Evolutionary conservation across 2,113 vertebrate species (phyloP).

Genomic region (Martes martes): DNA sequence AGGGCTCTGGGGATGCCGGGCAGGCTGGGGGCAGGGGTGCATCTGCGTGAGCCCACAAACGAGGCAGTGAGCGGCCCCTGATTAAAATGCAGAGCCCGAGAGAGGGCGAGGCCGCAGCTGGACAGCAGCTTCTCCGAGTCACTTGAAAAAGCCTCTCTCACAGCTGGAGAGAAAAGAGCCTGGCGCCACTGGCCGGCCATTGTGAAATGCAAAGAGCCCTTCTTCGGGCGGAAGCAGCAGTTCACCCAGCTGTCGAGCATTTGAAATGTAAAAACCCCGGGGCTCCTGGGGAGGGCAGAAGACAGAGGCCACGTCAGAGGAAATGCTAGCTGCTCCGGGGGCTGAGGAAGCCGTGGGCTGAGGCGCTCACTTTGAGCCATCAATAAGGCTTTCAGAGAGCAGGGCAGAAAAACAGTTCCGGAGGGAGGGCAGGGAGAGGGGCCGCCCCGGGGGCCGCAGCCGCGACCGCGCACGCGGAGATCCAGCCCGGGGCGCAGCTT

Average conservation of each 20-base stretch:
- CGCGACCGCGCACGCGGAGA: neutral
- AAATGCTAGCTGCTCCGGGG: conserved; percentile 75
- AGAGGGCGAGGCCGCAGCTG: conserved; percentile 83
- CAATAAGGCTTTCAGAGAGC: conserved; percentile 70
- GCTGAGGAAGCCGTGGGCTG: conserved; percentile 51
- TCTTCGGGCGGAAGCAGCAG: conserved; percentile 84
- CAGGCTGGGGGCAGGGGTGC: conserved; percentile 69
- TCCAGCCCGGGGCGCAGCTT: neutral
- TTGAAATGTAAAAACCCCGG: conserved; percentile 77
- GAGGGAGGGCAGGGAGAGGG: neutral
- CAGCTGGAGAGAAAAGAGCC: conserved; percentile 85
- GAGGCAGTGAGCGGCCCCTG: conserved; percentile 75
- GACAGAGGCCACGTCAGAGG: conserved; percentile 71
- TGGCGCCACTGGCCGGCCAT: conserved; percentile 80
- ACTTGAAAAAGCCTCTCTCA: conserved; percentile 82
- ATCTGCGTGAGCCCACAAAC: conserved; percentile 79
- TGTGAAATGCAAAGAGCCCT: conserved; percentile 82
- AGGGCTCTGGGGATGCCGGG: conserved; percentile 68
- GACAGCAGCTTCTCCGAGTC: conserved; percentile 81
- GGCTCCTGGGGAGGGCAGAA: conserved; percentile 63
- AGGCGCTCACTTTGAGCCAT: conserved; percentile 65
- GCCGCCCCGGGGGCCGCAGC: neutral
- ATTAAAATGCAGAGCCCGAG: conserved; percentile 79
- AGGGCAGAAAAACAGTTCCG: conserved; percentile 51
- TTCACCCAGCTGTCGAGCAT: conserved; percentile 85